Evolutionary conservation across 1,140 invertebrate genomes (phyloP).

Genomic region (Drosophila kurseongensis): DNA sequence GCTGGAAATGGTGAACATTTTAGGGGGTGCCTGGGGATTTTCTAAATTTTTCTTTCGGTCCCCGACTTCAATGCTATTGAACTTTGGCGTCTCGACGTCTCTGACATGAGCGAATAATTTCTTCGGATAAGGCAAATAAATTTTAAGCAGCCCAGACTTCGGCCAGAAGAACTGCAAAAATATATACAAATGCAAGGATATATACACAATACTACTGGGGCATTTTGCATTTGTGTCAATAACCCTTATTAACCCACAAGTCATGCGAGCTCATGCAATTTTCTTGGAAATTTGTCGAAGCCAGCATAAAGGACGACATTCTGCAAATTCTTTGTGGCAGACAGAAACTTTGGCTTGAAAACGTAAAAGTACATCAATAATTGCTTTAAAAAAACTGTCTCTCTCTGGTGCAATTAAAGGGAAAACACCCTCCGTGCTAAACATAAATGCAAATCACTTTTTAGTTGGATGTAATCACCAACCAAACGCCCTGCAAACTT

Average conservation of each 20-base stretch:
- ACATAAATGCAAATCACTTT: slow-evolving; percentile 60
- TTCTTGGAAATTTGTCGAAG: slow-evolving; percentile 45
- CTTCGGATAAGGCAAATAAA: slow-evolving; percentile 26
- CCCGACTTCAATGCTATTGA: slow-evolving; percentile 63
- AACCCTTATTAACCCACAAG: slow-evolving; percentile 58
- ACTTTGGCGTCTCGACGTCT: slow-evolving; percentile 61
- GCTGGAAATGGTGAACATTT: background rate
- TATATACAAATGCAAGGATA: slow-evolving; percentile 22
- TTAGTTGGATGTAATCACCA: slow-evolving; percentile 51
- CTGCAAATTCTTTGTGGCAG: slow-evolving; percentile 47
- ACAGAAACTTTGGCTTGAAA: slow-evolving; percentile 38
- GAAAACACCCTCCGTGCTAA: slow-evolving; percentile 9
- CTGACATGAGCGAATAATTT: slow-evolving; percentile 57
- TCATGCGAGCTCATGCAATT: slow-evolving; percentile 62
- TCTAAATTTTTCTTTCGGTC: slow-evolving; percentile 43
- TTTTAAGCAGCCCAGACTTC: slow-evolving; percentile 29
- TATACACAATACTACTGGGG: slow-evolving; percentile 1
- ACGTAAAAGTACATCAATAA: slow-evolving; percentile 50
- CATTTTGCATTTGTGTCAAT: slow-evolving; percentile 54
- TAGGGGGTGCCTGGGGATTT: slow-evolving; percentile 16
- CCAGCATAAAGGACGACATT: slow-evolving; percentile 25
- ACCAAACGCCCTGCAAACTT: slow-evolving; percentile 20
- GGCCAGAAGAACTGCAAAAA: slow-evolving; percentile 2
- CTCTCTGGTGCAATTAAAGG: slow-evolving; percentile 22
- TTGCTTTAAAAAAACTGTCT: slow-evolving; percentile 28